Percentiles rank a stretch among this genome's conserved stretches.
These are phyloP conservation scores for Okapia johnstoni DNA, from an alignment of 2,113 vertebrate species.

Conservation along the genomic window DNA sequence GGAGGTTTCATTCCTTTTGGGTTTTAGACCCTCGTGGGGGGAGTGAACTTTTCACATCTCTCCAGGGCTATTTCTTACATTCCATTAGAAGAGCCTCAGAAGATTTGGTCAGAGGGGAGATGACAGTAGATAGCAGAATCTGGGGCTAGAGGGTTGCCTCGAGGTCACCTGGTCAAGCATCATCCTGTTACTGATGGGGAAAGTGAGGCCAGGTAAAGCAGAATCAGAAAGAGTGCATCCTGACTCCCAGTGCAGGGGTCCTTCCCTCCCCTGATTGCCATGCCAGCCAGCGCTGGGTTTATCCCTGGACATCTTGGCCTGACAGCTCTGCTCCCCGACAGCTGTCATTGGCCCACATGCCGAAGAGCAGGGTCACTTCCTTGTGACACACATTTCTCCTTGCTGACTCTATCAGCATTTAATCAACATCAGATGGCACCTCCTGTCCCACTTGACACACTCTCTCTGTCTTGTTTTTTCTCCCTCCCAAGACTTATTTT, in stretches of 20 bases:
- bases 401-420: conserved; percentile 66
- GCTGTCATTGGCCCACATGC: conserved; percentile 68
- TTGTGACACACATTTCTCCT: conserved; percentile 56
- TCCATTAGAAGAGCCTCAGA: background rate
- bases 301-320: background rate
- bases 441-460: conserved; percentile 69
- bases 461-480: conserved; percentile 67
- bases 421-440: conserved; percentile 82
- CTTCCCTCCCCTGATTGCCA: background rate
- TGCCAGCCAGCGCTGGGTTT: background rate
- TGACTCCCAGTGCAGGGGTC: background rate
- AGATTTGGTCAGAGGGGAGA: background rate
- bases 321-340: conserved; percentile 45
- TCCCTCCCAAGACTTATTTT: conserved; percentile 70
- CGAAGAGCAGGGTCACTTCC: conserved; percentile 69
- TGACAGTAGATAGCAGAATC: background rate
- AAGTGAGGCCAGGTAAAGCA: background rate
- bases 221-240: background rate
- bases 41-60: background rate
- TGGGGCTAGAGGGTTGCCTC: background rate
- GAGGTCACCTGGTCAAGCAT: background rate
- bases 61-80: background rate
- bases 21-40: too few relatives aligned
- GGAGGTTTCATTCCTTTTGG: background rate
- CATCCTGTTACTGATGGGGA: background rate